Evolutionary conservation across 2,888 invertebrate species (phyloP), one percentile per base, ranked within the genome.

Genomic region (Acronicta leporina): DNA sequence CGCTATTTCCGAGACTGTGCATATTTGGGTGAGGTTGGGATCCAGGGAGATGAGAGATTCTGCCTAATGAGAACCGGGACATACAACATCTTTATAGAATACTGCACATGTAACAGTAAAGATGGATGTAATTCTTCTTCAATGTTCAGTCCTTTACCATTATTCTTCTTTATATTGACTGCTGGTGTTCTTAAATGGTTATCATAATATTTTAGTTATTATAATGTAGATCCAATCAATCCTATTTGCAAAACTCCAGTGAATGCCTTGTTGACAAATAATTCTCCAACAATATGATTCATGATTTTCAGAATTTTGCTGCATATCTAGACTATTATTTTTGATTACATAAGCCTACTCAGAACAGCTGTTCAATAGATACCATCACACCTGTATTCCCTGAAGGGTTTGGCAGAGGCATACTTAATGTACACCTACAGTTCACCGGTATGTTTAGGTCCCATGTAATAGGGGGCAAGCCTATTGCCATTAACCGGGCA

Each of bases 51-150:
- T 79, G 98, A 98, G 88, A 95, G 98, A 55, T 98, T 97, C 89
- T 98, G 98, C 78, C 92, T 98, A 11, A 97, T 98, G 97, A 95
- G 98, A 80, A 97, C 98, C 0, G 98, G 98, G 16, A 98, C 98
- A 0, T 98, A 98, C 89, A 98, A 99, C 86, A 98, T 99, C 74
- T 98, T 98, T 86, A 97, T 98, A 94, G 98, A 99, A 89, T 98
- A 97, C 81, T 99, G 98, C 86, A 98, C 98, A 0, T 98, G 98
- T 80, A 97, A 97, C 80, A 97, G 97, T 81, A 98, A 98, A 89
- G 98, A 98, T 87, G 98, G 98, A 0, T 98, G 98, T 85, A 98
- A 98, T 87, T 89, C 95, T 2, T 96, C 96, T 0, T 86, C 92
- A 0, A 68, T 88, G 10, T 84, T 91, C 14, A 80, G 79, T 30